phyloP scores from a whole-genome alignment of 2,888 invertebrate species.

The Drosophila anomelani region DNA sequence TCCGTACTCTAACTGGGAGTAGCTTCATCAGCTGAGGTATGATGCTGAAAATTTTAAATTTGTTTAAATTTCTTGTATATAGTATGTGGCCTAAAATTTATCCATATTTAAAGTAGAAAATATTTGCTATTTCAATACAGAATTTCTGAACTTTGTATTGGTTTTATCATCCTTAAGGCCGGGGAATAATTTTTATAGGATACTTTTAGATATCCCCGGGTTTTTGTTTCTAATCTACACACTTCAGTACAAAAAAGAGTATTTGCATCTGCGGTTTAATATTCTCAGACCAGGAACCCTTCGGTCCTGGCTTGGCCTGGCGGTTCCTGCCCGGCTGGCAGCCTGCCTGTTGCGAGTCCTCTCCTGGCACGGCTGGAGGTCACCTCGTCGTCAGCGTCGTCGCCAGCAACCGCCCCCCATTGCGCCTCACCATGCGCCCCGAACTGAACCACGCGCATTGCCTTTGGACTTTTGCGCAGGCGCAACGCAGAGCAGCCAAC shows the following conservation, averaged over 20 bases:
- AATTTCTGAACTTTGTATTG: no score
- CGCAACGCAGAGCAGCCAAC: conserved; percentile 74
- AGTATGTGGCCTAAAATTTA: no score
- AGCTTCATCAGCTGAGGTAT: neutral
- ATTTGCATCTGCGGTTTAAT: conserved; percentile 1
- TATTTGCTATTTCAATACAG: neutral
- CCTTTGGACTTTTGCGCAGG: conserved; percentile 75
- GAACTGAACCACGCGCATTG: conserved; percentile 74
- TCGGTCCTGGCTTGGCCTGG: conserved; percentile 3
- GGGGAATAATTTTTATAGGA: neutral
- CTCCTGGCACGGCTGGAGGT: conserved; percentile 73
- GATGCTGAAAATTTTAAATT: neutral
- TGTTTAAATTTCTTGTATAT: neutral
- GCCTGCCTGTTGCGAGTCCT: conserved; percentile 68
- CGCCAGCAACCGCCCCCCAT: conserved; percentile 59
- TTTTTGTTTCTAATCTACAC: neutral
- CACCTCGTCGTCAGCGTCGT: conserved; percentile 58
- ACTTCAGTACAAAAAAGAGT: neutral
- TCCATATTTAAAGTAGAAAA: neutral
- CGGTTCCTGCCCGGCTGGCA: conserved; percentile 31
- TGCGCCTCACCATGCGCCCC: conserved; percentile 83
- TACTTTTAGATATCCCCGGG: neutral
- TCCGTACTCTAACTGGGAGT: neutral
- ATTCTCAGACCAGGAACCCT: neutral
- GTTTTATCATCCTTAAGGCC: neutral